phyloP scores from a whole-genome alignment of 2,888 invertebrate species.

The Chrysotoxum bicinctum region DNA sequence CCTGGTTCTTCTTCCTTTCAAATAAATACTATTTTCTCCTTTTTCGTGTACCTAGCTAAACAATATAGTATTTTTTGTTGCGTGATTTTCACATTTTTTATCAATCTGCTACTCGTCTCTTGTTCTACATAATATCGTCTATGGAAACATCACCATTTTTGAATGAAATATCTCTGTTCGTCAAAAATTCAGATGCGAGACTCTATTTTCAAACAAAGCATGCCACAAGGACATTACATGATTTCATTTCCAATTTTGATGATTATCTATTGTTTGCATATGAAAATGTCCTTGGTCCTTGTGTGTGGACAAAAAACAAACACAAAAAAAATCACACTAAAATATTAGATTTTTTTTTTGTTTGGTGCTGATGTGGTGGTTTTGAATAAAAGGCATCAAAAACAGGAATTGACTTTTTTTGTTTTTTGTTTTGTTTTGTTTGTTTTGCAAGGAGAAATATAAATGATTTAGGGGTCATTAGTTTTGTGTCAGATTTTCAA shows the following conservation, averaged over 20 bases:
- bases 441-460: background rate
- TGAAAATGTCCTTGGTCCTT: conserved; percentile 46
- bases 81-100: conserved; percentile 24
- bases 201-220: conserved; percentile 11
- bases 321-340: background rate
- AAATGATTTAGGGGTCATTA: conserved; percentile 58
- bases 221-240: conserved; percentile 50
- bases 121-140: no score
- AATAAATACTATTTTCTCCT: conserved; percentile 7
- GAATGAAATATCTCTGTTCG: conserved; percentile 45
- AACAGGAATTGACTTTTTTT: conserved; percentile 15
- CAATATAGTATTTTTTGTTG: background rate
- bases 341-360: conserved; percentile 1
- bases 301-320: background rate
- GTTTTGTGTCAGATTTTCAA: conserved; percentile 48
- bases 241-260: conserved; percentile 63
- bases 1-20: background rate
- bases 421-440: background rate
- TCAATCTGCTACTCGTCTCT: conserved; percentile 22
- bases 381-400: conserved; percentile 22
- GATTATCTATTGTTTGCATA: conserved; percentile 51
- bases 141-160: conserved; percentile 52
- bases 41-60: background rate
- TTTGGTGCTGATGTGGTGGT: background rate
- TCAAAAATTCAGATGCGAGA: conserved; percentile 5